Conservation (phyloP, 2,113 vertebrate genomes). For the Eretmochelys imbricata region DNA sequence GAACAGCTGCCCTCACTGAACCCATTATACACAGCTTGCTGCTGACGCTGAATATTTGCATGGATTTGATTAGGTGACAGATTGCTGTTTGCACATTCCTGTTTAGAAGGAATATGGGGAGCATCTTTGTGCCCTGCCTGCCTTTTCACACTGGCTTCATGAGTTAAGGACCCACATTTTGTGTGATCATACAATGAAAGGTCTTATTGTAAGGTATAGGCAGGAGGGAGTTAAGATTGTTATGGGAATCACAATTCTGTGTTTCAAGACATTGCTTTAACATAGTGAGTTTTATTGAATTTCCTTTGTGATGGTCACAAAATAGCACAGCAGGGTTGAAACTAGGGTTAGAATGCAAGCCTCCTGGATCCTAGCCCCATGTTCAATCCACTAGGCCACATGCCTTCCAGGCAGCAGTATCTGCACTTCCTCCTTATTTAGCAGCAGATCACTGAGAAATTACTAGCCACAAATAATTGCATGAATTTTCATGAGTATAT, state of each 20-base stretch:
- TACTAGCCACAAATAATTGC: conserved; percentile 40
- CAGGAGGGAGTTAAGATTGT: background rate
- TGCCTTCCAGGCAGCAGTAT: background rate
- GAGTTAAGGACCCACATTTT: conserved; percentile 30
- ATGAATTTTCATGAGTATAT: conserved; percentile 14
- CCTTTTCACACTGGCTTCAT: background rate
- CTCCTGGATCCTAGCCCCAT: background rate
- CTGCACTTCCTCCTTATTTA: background rate
- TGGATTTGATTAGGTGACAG: conserved; percentile 49
- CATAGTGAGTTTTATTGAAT: background rate
- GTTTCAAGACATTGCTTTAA: rapidly evolving
- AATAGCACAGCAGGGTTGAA: background rate
- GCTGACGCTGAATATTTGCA: conserved; percentile 32
- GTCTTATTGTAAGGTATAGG: rapidly evolving
- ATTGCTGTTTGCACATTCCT: background rate
- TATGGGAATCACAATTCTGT: background rate
- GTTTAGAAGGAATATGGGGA: background rate
- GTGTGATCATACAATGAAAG: background rate
- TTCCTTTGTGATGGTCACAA: background rate
- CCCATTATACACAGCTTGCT: background rate
- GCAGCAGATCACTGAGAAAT: background rate
- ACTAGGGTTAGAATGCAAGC: background rate
- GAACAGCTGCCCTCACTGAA: background rate
- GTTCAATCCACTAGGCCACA: background rate
- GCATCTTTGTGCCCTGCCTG: conserved; percentile 55